These are phyloP conservation scores for Hippoglossus stenolepis DNA, from an alignment of 2,113 vertebrate genomes.

Conservation along the genomic window DNA sequence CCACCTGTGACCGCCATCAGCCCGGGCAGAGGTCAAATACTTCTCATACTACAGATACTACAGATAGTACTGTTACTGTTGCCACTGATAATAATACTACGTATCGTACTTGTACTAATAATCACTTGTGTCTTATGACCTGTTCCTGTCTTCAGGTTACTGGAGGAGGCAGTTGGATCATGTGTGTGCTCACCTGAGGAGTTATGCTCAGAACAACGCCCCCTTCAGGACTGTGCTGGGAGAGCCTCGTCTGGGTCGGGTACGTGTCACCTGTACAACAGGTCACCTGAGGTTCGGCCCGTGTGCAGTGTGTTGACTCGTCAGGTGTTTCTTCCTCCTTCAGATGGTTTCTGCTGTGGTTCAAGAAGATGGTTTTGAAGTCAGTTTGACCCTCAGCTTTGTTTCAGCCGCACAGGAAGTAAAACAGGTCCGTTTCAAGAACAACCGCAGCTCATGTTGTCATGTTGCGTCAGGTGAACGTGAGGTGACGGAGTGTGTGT, in stretches of 20 bases:
- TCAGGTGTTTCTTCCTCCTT: constrained; percentile 16
- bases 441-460: not conserved
- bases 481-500: not conserved
- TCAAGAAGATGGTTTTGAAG: constrained; percentile 85
- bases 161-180: constrained; percentile 98
- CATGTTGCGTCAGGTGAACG: not conserved
- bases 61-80: constrained; percentile 11
- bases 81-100: not conserved
- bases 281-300: not conserved
- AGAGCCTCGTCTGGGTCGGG: constrained; percentile 94
- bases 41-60: constrained; percentile 7
- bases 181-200: constrained; percentile 90
- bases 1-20: constrained; percentile 88
- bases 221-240: constrained; percentile 91
- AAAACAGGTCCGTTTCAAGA: constrained; percentile 29
- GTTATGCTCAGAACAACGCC: constrained; percentile 90
- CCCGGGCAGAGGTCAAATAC: constrained; percentile 89
- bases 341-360: constrained; percentile 90
- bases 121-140: not conserved
- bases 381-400: constrained; percentile 90
- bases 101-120: not conserved
- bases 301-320: too few relatives aligned
- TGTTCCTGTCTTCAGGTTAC: constrained; percentile 82
- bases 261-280: constrained; percentile 59
- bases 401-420: constrained; percentile 67